Conservation (phyloP, 2,888 invertebrate species). For the Imbricaverruca yamaguchii region DNA sequence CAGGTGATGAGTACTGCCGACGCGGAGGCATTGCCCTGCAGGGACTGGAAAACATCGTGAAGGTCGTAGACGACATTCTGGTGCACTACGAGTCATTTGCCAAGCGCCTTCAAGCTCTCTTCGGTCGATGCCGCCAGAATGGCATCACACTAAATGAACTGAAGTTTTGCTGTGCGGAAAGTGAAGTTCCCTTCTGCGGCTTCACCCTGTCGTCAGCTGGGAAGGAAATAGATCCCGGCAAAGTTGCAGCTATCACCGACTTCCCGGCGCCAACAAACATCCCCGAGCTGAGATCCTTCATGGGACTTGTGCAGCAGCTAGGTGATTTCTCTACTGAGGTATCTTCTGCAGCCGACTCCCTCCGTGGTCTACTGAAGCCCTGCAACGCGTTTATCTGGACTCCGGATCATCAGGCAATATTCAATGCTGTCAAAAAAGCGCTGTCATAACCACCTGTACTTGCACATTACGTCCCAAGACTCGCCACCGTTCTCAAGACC, state of each 20-base stretch:
- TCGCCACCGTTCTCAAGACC: background rate
- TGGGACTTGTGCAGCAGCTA: background rate
- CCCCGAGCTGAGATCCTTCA: background rate
- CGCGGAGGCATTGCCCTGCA: conserved; percentile 24
- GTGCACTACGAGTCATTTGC: background rate
- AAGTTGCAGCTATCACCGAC: background rate
- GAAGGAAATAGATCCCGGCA: background rate
- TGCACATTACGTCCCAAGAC: background rate
- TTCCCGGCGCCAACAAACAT: background rate
- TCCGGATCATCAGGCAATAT: background rate
- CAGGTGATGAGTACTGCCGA: conserved; percentile 22
- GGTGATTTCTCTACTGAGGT: background rate
- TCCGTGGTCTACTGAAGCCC: background rate
- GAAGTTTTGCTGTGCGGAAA: conserved; percentile 18
- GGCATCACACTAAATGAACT: conserved; percentile 20
- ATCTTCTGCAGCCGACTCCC: background rate
- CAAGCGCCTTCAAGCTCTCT: background rate
- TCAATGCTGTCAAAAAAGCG: background rate
- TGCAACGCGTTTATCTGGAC: background rate
- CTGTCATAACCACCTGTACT: background rate
- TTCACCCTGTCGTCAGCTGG: conserved; percentile 8
- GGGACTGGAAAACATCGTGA: no score
- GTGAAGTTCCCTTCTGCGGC: background rate
- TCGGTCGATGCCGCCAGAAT: conserved; percentile 2
- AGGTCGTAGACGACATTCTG: conserved; percentile 22